Evolutionary conservation across 2,888 invertebrate species (phyloP).

Genomic region (Tanaodytes sp.): DNA sequence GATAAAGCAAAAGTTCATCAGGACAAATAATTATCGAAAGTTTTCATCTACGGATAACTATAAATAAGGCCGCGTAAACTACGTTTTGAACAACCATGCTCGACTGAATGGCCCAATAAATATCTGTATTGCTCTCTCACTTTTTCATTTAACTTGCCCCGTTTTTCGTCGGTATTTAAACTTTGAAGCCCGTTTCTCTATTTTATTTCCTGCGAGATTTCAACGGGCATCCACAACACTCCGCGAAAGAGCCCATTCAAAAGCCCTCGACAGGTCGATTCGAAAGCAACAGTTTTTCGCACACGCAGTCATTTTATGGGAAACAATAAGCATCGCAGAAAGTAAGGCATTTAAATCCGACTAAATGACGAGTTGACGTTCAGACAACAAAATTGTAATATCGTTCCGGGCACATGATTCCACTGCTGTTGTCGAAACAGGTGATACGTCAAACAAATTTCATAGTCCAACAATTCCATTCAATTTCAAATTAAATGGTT

Average conservation of each 20-base stretch:
- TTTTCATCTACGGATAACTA: too few species aligned
- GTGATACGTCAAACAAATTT: constrained; percentile 23
- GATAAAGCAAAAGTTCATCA: too few species aligned
- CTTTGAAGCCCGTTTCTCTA: constrained; percentile 21
- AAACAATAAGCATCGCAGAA: constrained; percentile 30
- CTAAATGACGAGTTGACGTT: constrained; percentile 38
- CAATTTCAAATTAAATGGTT: constrained; percentile 7
- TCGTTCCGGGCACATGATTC: constrained; percentile 20
- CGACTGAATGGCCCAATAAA: neutral
- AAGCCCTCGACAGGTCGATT: constrained; percentile 41
- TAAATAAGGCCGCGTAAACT: too few species aligned
- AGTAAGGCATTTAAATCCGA: constrained; percentile 40
- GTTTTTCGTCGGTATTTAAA: constrained; percentile 25
- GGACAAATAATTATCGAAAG: too few species aligned
- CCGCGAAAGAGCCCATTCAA: constrained; percentile 37
- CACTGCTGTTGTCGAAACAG: constrained; percentile 8
- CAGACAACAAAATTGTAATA: constrained; percentile 29
- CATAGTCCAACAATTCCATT: constrained; percentile 1
- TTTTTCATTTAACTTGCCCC: constrained; percentile 3
- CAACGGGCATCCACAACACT: constrained; percentile 35
- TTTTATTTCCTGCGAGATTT: constrained; percentile 28
- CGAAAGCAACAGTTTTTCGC: constrained; percentile 48
- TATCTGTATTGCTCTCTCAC: neutral
- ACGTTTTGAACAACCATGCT: neutral
- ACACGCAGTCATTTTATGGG: constrained; percentile 38